These are phyloP conservation scores for Coelopa frigida DNA, from an alignment of 1,140 invertebrate genomes.

Conservation along the genomic window DNA sequence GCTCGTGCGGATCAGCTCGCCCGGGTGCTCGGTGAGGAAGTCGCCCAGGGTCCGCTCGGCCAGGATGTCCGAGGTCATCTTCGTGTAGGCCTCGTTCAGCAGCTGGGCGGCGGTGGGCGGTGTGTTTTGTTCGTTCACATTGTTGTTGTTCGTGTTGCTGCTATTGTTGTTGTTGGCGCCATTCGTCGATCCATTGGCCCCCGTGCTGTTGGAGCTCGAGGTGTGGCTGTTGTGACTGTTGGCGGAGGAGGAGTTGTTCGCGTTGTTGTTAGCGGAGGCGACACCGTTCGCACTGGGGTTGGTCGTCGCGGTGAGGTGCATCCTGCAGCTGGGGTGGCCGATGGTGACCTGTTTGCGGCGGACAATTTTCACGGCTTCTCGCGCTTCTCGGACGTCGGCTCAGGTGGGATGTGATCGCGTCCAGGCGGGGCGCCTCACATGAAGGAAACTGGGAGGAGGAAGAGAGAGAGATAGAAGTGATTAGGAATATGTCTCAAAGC, in stretches of 20 bases:
- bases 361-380: slow-evolving; percentile 14
- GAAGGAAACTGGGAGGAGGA: too few relatives aligned
- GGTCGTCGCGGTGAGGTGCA: slow-evolving; percentile 20
- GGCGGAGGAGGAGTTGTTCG: slow-evolving; percentile 7
- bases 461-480: too few relatives aligned
- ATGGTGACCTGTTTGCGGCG: slow-evolving; percentile 16
- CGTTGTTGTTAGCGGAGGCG: slow-evolving; percentile 19
- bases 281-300: slow-evolving; percentile 16
- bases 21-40: slow-evolving; percentile 84
- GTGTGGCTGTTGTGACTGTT: slow-evolving; percentile 13
- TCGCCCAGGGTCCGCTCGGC: slow-evolving; percentile 81
- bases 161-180: slow-evolving; percentile 36
- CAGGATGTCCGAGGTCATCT: slow-evolving; percentile 81
- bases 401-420: too few relatives aligned
- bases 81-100: slow-evolving; percentile 76
- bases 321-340: slow-evolving; percentile 19
- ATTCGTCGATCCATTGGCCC: slow-evolving; percentile 3
- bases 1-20: slow-evolving; percentile 87
- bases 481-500: too few relatives aligned
- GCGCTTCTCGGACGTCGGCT: too few relatives aligned
- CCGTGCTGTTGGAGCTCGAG: slow-evolving; percentile 8
- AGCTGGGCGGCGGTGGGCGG: slow-evolving; percentile 52
- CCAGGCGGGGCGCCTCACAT: too few relatives aligned
- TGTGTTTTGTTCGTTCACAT: slow-evolving; percentile 47
- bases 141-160: slow-evolving; percentile 44